These are phyloP conservation scores for Meriones psammophilus DNA, from an alignment of 2,797 vertebrate genomes.

Conservation along the genomic window DNA sequence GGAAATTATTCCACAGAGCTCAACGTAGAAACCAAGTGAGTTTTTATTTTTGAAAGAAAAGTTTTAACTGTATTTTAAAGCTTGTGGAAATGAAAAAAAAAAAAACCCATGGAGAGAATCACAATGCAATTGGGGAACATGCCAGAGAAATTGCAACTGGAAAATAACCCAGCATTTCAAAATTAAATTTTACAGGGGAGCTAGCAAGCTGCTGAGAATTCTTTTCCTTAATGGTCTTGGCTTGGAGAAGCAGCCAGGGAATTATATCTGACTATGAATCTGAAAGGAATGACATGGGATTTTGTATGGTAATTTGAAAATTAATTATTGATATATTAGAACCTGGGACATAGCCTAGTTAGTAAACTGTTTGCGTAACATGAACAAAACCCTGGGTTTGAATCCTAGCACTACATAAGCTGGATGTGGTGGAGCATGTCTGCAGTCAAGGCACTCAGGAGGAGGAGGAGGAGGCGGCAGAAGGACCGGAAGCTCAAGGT, in stretches of 20 bases:
- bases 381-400: neutral
- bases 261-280: neutral
- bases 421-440: neutral
- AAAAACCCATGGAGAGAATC: neutral
- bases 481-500: neutral
- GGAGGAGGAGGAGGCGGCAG: neutral
- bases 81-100: neutral
- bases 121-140: neutral
- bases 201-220: neutral
- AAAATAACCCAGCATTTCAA: conserved; percentile 13
- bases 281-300: neutral
- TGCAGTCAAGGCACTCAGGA: neutral
- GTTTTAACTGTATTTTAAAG: neutral
- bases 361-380: neutral
- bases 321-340: neutral
- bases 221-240: neutral
- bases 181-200: neutral
- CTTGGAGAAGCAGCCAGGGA: neutral
- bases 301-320: conserved; percentile 38
- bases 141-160: neutral
- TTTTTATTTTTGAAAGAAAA: conserved; percentile 11
- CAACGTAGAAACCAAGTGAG: neutral
- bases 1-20: neutral
- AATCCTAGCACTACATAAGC: neutral
- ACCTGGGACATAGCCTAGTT: neutral